Evolutionary conservation across 1,140 invertebrate genomes (phyloP).

Genomic region (Temnothorax longispinosus): DNA sequence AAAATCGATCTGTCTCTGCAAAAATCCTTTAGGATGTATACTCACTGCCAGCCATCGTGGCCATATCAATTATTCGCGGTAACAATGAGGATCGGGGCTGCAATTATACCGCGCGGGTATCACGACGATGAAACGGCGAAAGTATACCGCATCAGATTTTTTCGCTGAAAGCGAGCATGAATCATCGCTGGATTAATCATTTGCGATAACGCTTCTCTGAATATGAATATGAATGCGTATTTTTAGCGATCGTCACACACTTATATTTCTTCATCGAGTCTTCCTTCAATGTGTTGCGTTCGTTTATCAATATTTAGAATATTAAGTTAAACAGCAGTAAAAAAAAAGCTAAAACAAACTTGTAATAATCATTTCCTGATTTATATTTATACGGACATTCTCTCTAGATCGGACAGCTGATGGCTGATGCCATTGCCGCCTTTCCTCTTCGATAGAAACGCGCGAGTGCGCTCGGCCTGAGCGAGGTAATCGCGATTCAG

Average conservation of each 20-base stretch:
- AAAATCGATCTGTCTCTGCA: too few relatives aligned
- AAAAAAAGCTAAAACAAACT: not conserved
- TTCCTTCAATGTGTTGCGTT: not conserved
- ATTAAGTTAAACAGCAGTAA: not conserved
- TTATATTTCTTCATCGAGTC: not conserved
- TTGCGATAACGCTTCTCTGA: constrained; percentile 14
- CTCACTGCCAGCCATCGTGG: too few relatives aligned
- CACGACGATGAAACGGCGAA: constrained; percentile 25
- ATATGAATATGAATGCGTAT: not conserved
- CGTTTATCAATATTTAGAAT: not conserved
- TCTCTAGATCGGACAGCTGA: not conserved
- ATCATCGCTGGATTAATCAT: constrained; percentile 3
- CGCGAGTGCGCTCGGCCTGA: not conserved
- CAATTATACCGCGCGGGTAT: constrained; percentile 15
- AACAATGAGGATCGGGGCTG: constrained; percentile 8
- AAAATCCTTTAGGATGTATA: too few relatives aligned
- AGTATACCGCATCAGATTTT: not conserved
- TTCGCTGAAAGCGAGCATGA: constrained; percentile 13
- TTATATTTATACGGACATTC: not conserved
- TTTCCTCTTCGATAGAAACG: constrained; percentile 54
- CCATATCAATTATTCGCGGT: too few relatives aligned
- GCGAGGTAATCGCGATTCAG: constrained; percentile 32
- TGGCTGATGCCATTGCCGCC: not conserved
- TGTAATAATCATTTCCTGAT: constrained; percentile 2
- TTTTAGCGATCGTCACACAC: not conserved